Evolutionary conservation across 2,888 invertebrate species (phyloP).

Genomic region (Drosophila niveifrons): DNA sequence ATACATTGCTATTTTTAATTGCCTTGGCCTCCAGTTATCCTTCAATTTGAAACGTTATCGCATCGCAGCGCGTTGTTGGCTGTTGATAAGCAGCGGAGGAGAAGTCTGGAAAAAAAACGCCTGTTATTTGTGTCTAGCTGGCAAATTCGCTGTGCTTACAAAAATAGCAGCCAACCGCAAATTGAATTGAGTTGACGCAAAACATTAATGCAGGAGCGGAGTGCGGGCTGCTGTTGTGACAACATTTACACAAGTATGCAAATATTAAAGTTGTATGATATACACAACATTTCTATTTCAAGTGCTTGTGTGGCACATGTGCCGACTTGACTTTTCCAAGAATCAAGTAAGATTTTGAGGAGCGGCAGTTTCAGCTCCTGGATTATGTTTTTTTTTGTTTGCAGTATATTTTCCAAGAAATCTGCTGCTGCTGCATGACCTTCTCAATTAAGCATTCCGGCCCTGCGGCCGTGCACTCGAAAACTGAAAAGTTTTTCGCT

Average conservation of each 20-base stretch:
- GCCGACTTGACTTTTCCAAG: background rate
- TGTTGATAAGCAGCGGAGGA: conserved; percentile 2
- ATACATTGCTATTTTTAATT: conserved; percentile 4
- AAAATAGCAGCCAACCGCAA: conserved; percentile 34
- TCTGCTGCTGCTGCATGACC: background rate
- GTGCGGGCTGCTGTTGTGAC: background rate
- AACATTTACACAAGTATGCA: background rate
- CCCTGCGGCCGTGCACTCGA: conserved; percentile 26
- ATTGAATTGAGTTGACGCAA: conserved; percentile 24
- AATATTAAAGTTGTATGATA: background rate
- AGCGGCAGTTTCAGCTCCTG: too few relatives aligned
- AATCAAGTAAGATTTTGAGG: background rate
- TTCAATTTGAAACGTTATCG: conserved; percentile 6
- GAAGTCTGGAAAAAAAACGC: conserved; percentile 1
- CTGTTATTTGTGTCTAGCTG: conserved; percentile 24
- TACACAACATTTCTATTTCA: background rate
- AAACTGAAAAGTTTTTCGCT: conserved; percentile 23
- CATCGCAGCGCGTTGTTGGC: conserved; percentile 7
- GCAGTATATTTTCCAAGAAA: conserved; percentile 2
- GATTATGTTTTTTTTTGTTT: too few relatives aligned
- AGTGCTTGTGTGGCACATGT: background rate
- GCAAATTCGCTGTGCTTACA: conserved; percentile 22
- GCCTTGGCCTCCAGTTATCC: background rate
- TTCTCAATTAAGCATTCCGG: conserved; percentile 18
- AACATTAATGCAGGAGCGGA: conserved; percentile 23